Base-by-base conservation (phyloP, 2,113 vertebrate genomes). In the Chascanopsetta lugubris region DNA sequence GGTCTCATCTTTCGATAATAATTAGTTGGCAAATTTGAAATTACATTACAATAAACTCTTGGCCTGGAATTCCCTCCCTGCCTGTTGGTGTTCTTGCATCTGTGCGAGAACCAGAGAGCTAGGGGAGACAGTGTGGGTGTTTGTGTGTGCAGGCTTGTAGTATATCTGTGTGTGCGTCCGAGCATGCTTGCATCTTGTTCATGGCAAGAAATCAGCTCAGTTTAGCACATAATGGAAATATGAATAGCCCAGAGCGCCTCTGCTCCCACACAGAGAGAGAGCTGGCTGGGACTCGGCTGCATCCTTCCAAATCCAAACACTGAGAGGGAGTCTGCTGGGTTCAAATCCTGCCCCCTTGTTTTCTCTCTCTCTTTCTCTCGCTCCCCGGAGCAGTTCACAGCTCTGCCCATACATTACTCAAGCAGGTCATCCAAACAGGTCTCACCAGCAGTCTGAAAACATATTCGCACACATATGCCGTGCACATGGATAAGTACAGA, bases 141-240 rank as follows among this genome's bases (percentile, higher is more conserved):
- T 32, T 73, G 38, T 73, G 72, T 68, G 77, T 78, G 65, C 67
- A 58, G 32, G 69, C 64, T 59, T 82, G 69, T 64, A 64, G 71
- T 69, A 46, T 84, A 70, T 83, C 29, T 67, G 67, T 58, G 77
- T 82, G 82, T 74, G 81, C 69, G 72, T 87, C 77, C 32, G 65
- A 86, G 87, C 69, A 49, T 83, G 76, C 72, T 82, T 83, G 80
- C 77, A 82, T 85, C 82, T 84, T 88, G 78, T 90, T 87, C 83
- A 83, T 91, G 89, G 86, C 80, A 85, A 85, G 84, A 84, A 88
- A 88, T 88, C 89, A 88, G 85, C 82, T 91, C 88, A 87, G 84
- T 91, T 91, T 87, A 89, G 88, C 86, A 88, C 86, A 88, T 91
- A 89, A 89, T 89, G 87, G 84, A 88, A 88, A 91, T 88, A 85